Evolutionary conservation across 2,797 vertebrate species (phyloP).

Genomic region (Sebastes nivosus): DNA sequence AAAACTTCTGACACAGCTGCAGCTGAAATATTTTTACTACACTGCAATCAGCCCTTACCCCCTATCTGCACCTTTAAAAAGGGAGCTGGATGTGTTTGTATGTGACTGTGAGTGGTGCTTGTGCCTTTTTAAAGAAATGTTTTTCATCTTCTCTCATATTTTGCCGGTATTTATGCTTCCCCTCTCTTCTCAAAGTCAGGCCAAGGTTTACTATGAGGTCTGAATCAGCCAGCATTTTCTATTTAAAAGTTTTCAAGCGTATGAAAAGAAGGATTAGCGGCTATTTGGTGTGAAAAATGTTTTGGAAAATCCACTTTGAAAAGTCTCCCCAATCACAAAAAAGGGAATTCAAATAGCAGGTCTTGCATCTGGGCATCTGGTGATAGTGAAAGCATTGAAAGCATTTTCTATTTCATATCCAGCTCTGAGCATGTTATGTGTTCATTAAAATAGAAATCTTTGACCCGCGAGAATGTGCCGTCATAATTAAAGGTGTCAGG

Average conservation of each 20-base stretch:
- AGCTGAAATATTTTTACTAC: constrained; percentile 61
- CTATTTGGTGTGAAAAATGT: constrained; percentile 58
- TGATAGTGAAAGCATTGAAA: neutral
- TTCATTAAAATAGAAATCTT: constrained; percentile 19
- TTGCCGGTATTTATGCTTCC: constrained; percentile 3
- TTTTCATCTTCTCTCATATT: constrained; percentile 58
- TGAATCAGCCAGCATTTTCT: constrained; percentile 51
- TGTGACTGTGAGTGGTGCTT: constrained; percentile 25
- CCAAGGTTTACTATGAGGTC: constrained; percentile 51
- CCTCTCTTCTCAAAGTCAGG: constrained; percentile 40
- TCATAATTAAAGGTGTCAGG: constrained; percentile 16
- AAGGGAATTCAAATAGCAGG: constrained; percentile 25
- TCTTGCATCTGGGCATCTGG: constrained; percentile 10
- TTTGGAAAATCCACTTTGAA: constrained; percentile 58
- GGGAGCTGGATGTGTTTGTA: constrained; percentile 31
- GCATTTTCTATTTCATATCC: constrained; percentile 26
- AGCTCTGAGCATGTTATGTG: neutral
- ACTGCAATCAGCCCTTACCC: constrained; percentile 40
- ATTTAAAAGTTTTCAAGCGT: constrained; percentile 59
- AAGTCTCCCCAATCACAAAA: constrained; percentile 23
- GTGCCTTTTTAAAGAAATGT: constrained; percentile 10
- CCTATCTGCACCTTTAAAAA: constrained; percentile 29
- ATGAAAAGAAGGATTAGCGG: constrained; percentile 65
- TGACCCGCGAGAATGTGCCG: neutral
- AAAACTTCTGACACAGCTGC: constrained; percentile 69